Evolutionary conservation across 2,113 vertebrate species (phyloP).

Genomic region (Crotalus tigris): DNA sequence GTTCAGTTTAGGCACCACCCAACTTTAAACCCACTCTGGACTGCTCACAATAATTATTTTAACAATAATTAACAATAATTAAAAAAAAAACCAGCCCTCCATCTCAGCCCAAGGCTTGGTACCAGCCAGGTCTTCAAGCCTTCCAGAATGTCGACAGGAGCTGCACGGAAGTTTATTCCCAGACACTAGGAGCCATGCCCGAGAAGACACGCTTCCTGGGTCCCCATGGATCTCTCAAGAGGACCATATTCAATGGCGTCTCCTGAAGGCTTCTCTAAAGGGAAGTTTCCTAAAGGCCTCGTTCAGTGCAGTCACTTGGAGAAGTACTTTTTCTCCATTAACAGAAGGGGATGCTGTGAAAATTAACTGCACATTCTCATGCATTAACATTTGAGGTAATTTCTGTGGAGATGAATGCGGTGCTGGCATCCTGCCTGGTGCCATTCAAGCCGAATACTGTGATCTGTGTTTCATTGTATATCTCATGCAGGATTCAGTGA

Average conservation of each 20-base stretch:
- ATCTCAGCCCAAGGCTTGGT: neutral
- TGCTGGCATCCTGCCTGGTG: slow-evolving; percentile 31
- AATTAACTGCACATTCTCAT: slow-evolving; percentile 32
- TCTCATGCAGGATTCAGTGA: slow-evolving; percentile 25
- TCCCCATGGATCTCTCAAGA: neutral
- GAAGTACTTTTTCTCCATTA: slow-evolving; percentile 9
- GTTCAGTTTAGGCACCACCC: neutral
- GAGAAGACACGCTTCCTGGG: neutral
- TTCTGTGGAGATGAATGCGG: neutral
- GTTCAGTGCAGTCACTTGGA: neutral
- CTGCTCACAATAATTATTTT: neutral
- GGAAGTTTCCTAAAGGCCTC: neutral
- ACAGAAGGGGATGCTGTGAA: neutral
- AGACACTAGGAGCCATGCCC: neutral
- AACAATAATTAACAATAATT: too few species aligned
- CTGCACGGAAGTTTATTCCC: neutral
- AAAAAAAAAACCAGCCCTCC: neutral
- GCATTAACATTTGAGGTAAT: neutral
- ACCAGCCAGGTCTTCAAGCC: neutral
- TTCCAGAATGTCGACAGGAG: neutral
- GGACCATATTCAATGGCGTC: neutral
- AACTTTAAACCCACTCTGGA: neutral
- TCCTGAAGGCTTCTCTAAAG: neutral
- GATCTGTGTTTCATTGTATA: slow-evolving; percentile 10
- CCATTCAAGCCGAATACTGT: slow-evolving; percentile 19